Evolutionary conservation across 2,113 vertebrate species (phyloP), one percentile per base, ranked within the genome.

Genomic region (Pedionomus torquatus): DNA sequence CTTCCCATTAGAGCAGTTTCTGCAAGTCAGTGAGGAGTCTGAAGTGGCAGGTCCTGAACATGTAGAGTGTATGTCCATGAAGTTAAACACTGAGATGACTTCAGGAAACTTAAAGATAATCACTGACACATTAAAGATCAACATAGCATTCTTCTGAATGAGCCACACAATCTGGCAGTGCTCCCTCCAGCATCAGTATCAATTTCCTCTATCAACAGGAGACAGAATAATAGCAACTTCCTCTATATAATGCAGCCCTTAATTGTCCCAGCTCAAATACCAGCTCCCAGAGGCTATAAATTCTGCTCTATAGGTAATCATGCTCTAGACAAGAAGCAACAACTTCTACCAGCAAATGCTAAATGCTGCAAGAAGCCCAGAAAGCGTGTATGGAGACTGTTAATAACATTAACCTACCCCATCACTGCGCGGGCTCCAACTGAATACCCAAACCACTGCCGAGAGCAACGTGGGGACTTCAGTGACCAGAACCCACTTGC

Each of bases 151-250:
- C 83, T 93, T 81, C 52, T 74, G 69, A 95, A 94, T 17, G 57
- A 87, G 52, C 51, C 54, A n/a, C 46, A 41, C 72, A 26, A 30
- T 24, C 80, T 75, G 77, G 86, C 90, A 81, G 65, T 4, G 60
- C 61, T 92, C 44, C 69, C 66, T 92, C 83, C 77, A 68, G 84
- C 83, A 96, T 89, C 91, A 89, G 46, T 84, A 97, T 72, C 92
- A 49, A 95, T 95, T 96, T 95, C 77, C 74, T 91, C 44, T 54
- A 85, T 61, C 85, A 79, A 92, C 48, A 87, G 90, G 72, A 95
- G 88, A 87, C 70, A 82, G 57, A 89, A 87, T 71, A 97, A 86
- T 43, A 95, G 88, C 54, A 81, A 61, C 77, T 93, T 96, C 90
- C 83, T 85, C 57, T 65, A 64, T 18, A 41, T 68, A 87, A 95